Base-by-base conservation (phyloP, 2,888 invertebrate species). In the Eledona agricola region DNA sequence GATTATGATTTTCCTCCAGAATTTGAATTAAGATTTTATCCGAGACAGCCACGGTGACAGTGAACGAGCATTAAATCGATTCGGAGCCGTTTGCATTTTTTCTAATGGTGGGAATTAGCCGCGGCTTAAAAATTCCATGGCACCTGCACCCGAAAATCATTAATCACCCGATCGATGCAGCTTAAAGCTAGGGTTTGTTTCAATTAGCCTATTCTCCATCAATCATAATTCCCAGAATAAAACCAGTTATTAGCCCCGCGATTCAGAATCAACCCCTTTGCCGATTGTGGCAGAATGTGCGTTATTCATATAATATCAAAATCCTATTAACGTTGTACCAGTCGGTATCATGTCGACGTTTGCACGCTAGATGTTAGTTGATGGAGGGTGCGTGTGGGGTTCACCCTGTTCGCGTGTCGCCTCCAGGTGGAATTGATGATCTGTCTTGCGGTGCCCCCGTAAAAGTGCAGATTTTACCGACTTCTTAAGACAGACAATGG, bases 281-380 rank as follows among this genome's bases (percentile, higher is more conserved):
- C 25, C 35, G 54, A 47, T 53, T 46, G 53, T 15, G 15, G 37
- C 25, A 37, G 45, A 55, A 50, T 55, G 50, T 50, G 50, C 50
- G 37, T 55, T 50, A 50, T 55, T 55, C 55, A 58, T 57, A 57
- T 56, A 62, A 63, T 58, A 65, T 64, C 60, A 63, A 58, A 62
- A 60, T 58, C 56, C 55, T 55, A 57, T 60, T 60, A 55, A 57
- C 51, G 37, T 55, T 59, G 65, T 66, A 64, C 64, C 66, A 64
- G 61, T 46, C 60, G 42, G 66, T 65, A 63, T 63, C 66, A 65
- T 53, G 60, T 50, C 37, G 43, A 47, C 47, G 59, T 62, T 57
- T 56, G 52, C 58, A 60, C 55, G 60, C 58, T 51, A 58, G 15
- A 38, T 38, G 42, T 45, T 47, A 42, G 52, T 59, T 61, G 60